Base-by-base conservation (phyloP, 2,797 vertebrate species). In the Poeciliopsis gracilis region DNA sequence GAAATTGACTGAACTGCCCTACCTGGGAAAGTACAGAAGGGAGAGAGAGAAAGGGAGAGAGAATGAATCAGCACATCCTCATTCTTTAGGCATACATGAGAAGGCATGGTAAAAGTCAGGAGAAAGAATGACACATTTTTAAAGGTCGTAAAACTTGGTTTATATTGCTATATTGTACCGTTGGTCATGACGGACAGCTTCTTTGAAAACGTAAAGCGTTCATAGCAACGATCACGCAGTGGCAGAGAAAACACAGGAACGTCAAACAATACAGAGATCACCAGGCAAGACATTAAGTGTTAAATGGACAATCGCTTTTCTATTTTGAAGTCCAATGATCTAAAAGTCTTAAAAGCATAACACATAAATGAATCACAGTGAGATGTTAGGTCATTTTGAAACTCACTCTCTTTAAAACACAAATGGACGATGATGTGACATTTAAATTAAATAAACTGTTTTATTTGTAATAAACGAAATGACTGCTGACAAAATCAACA, bases 1-100 rank as follows among this genome's bases (percentile, higher is more conserved):
- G 97, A 97, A 97, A 88, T 96, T 96, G 95, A 96, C 96, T 97
- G 95, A 95, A 96, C 96, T 70, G 94, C 91, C 92, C 94, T 97
- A 97, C 96, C 98, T 98, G 95, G 84, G 51, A 93, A 95, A 78
- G 92, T 78, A 96, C 85, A 93, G 78, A 82, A 38, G 16, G 51
- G 77, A 55, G 76, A 36, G 78, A 28, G 25, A 43, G 3, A 28
- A 5, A 57, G 33, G 8, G 20, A 55, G 45, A 73, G 41, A 53
- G 23, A 41, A 66, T 70, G 13, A 46, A 70, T 46, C 41, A 45
- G 12, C 25, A 70, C 25, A 45, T 70, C 25, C 67, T 70, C 43
- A 67, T 67, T 67, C 20, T 67, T 67, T 23, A 46, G 41, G 25
- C 43, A 41, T 66, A 15, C 10, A 66, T 9, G 72, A n/a, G 41